phyloP scores from a whole-genome alignment of 2,797 vertebrate species.

The Notoglanidium macrostoma region DNA sequence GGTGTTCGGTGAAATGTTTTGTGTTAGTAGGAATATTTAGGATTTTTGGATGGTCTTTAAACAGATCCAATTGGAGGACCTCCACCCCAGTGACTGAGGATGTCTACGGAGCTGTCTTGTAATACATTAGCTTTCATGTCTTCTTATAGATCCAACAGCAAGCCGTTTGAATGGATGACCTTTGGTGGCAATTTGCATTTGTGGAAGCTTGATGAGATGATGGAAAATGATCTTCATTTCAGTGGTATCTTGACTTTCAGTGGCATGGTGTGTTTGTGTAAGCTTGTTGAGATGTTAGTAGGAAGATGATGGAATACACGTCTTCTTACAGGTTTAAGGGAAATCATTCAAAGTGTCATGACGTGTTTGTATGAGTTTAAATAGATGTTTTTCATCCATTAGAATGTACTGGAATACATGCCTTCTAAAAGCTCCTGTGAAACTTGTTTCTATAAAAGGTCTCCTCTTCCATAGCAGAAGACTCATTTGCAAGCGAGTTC shows the following conservation, averaged over 20 bases:
- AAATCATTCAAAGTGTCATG: background rate
- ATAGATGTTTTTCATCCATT: background rate
- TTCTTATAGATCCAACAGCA: background rate
- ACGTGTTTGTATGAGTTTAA: background rate
- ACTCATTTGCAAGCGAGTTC: background rate
- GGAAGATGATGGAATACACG: background rate
- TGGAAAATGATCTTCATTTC: background rate
- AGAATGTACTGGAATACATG: background rate
- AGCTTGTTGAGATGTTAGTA: background rate
- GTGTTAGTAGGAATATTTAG: no score
- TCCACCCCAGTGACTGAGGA: background rate
- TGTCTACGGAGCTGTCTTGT: background rate
- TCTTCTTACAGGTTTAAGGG: background rate
- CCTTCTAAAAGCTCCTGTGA: background rate
- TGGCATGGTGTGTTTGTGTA: background rate
- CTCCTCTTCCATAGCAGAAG: background rate
- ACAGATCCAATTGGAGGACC: background rate
- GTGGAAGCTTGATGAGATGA: background rate
- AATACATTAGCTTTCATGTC: background rate
- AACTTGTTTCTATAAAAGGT: background rate
- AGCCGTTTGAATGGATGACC: background rate
- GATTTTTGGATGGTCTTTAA: background rate
- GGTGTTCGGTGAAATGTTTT: no score
- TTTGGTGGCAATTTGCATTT: background rate
- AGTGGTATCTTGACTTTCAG: background rate